Conservation (phyloP, 2,888 invertebrate genomes). For the Dysmachus trigonus region DNA sequence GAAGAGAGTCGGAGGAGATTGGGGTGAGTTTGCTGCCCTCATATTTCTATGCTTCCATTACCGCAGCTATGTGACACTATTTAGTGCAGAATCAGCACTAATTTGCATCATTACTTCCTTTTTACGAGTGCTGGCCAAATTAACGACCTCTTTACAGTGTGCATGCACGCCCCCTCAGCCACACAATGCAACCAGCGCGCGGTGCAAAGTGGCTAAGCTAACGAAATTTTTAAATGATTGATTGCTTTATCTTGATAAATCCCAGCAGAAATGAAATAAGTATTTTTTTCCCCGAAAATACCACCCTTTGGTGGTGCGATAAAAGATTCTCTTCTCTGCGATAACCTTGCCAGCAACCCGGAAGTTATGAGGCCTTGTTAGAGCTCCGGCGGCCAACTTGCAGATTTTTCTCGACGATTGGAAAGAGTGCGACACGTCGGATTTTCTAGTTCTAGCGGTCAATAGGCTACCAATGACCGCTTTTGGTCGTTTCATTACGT, state of each 20-base stretch:
- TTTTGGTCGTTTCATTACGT: not conserved
- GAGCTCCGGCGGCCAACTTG: not conserved
- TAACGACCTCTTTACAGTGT: not conserved
- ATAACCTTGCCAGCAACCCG: not conserved
- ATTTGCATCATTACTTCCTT: not conserved
- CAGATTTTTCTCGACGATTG: not conserved
- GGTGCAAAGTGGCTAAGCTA: not conserved
- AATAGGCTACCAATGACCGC: not conserved
- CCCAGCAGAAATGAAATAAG: not conserved
- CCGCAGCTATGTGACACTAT: not conserved
- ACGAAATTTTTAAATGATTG: not conserved
- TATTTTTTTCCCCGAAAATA: not conserved
- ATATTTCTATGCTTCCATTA: not conserved
- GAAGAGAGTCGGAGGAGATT: constrained; percentile 93
- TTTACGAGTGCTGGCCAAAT: not conserved
- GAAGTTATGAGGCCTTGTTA: not conserved
- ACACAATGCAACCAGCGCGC: not conserved
- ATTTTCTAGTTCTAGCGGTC: not conserved
- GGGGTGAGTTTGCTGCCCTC: constrained; percentile 67
- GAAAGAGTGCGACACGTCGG: not conserved
- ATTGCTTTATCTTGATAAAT: not conserved
- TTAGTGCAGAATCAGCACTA: not conserved
- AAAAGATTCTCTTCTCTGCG: not conserved
- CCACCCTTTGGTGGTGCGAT: not conserved
- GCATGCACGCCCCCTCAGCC: not conserved